Conservation (phyloP, 2,888 invertebrate species). For the Nesidiocoris tenuis region DNA sequence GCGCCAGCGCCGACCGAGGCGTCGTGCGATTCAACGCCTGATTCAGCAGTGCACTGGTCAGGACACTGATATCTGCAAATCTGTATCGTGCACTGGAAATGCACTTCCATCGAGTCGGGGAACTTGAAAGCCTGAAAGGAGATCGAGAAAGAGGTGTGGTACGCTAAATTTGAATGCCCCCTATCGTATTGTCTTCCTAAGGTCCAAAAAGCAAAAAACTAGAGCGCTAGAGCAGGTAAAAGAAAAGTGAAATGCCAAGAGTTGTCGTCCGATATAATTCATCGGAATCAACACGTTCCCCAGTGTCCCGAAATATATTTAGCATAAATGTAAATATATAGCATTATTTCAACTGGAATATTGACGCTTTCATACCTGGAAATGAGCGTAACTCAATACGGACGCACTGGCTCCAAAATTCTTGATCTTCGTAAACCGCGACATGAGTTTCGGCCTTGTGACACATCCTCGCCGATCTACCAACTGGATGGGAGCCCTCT, state of each 20-base stretch:
- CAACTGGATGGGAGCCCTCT: constrained; percentile 86
- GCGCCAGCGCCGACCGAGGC: constrained; percentile 59
- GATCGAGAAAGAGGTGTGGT: neutral
- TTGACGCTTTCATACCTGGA: too few relatives aligned
- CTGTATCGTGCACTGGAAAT: constrained; percentile 95
- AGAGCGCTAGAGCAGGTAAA: too few relatives aligned
- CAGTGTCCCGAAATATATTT: too few relatives aligned
- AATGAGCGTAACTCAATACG: constrained; percentile 91
- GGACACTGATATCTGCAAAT: constrained; percentile 92
- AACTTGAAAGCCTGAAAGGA: constrained; percentile 83
- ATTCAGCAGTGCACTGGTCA: constrained; percentile 73
- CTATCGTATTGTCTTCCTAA: too few relatives aligned
- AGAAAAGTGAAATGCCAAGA: too few relatives aligned
- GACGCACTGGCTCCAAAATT: constrained; percentile 93
- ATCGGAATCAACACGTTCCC: too few relatives aligned
- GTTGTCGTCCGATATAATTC: too few relatives aligned
- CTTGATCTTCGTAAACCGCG: constrained; percentile 90
- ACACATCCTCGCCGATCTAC: constrained; percentile 93
- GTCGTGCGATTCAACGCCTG: constrained; percentile 67
- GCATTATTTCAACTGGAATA: too few relatives aligned
- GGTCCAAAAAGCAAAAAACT: too few relatives aligned
- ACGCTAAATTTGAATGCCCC: too few relatives aligned
- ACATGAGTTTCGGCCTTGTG: constrained; percentile 89
- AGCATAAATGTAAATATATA: too few relatives aligned
- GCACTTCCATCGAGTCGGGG: constrained; percentile 95